Evolutionary conservation across 2,797 vertebrate genomes (phyloP), one percentile per base, ranked within the genome.

Genomic region (Okamejei kenojei): DNA sequence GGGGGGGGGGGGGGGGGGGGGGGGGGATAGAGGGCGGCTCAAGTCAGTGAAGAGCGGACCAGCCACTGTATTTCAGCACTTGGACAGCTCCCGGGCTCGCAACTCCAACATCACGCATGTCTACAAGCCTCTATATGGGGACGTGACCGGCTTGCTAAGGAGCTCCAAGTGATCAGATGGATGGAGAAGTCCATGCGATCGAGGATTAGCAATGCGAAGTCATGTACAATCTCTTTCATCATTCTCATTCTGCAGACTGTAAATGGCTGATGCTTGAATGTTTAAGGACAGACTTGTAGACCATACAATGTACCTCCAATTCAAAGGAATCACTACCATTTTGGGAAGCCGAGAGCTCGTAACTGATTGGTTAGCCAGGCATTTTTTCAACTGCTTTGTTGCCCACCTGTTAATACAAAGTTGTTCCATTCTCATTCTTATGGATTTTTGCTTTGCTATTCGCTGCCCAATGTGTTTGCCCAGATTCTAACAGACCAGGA

Each of bases 61-160:
- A 65, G 90, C 23, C 71, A 94, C 95, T 95, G 96, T 96, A 97
- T 95, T 95, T 96, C 96, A 96, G 96, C 95, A 94, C 95, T 96
- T 97, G 97, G 97, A 97, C 96, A 98, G 97, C 97, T 97, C 96
- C 65, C 65, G 35, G 88, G 32, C 63, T 73, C 17, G 54, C 96
- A 94, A 95, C 94, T 93, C 95, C 94, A 94, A 91, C 94, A 95
- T 94, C 95, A 97, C 98, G 98, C 98, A 98, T 96, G 98, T 97
- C 97, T 94, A 94, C 95, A 76, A 90, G 77, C 95, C 88, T 95
- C 95, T 94, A 94, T 95, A 74, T 58, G 94, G 92, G 94, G 94
- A 96, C 96, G 95, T 96, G 97, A 95, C 95, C 93, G 94, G 96
- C 93, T 94, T 96, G 93, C 93, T 82, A 96, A 97, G 88, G 63